Conservation (phyloP, 2,888 invertebrate species). For the Endomychus coccineus region DNA sequence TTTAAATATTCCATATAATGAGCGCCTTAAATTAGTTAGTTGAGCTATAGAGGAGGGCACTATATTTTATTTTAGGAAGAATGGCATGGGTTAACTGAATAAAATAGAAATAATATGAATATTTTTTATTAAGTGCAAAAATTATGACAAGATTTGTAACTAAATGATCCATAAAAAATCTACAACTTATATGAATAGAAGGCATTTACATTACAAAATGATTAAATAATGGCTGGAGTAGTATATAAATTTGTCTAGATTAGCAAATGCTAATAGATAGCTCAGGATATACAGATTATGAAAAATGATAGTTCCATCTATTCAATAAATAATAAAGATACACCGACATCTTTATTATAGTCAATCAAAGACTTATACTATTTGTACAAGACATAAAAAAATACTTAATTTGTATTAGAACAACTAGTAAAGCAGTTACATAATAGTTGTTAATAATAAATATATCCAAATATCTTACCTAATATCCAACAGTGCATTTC, state of each 20-base stretch:
- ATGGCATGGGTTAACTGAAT: too few species aligned
- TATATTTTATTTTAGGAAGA: too few species aligned
- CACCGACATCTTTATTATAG: too few species aligned
- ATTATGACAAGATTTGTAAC: conserved; percentile 33
- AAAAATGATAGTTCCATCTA: conserved; percentile 18
- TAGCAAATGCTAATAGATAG: conserved; percentile 8
- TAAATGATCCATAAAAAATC: conserved; percentile 32
- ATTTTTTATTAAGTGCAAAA: conserved; percentile 36
- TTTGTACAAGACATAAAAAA: conserved; percentile 33
- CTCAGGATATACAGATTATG: conserved; percentile 19
- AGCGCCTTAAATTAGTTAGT: too few species aligned
- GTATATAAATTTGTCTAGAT: conserved; percentile 16
- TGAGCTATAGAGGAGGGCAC: too few species aligned
- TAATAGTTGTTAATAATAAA: conserved; percentile 31
- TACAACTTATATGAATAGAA: conserved; percentile 30
- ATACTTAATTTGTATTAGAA: conserved; percentile 31
- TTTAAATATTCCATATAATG: too few species aligned
- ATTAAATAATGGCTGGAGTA: conserved; percentile 25
- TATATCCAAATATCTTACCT: conserved; percentile 36
- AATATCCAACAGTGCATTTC: conserved; percentile 39
- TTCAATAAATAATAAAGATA: conserved; percentile 12
- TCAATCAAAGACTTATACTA: conserved; percentile 10
- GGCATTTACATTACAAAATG: conserved; percentile 28
- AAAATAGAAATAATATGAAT: conserved; percentile 16
- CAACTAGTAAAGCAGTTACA: conserved; percentile 35